Conservation (phyloP, 2,797 vertebrate genomes). For the Apogon hyalosoma region DNA sequence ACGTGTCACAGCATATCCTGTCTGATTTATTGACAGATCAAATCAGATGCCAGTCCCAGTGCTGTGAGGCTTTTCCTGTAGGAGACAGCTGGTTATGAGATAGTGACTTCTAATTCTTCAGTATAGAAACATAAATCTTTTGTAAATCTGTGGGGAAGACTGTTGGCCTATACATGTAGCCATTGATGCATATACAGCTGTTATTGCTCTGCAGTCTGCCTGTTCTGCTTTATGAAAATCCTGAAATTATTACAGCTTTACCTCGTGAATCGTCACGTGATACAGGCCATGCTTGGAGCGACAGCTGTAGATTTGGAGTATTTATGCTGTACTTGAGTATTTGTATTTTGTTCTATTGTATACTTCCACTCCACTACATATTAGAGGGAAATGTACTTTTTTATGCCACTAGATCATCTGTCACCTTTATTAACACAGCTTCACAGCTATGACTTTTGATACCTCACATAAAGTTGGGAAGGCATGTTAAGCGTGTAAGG, state of each 20-base stretch:
- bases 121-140: not conserved
- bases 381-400: too few relatives aligned
- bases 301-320: too few relatives aligned
- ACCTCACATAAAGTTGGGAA: too few relatives aligned
- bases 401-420: too few relatives aligned
- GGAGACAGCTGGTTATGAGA: conserved; percentile 29
- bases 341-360: too few relatives aligned
- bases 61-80: conserved; percentile 26
- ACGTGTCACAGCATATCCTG: conserved; percentile 36
- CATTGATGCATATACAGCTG: not conserved
- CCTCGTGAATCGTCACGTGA: conserved; percentile 27
- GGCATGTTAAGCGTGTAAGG: too few relatives aligned
- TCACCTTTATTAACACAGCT: too few relatives aligned
- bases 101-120: conserved; percentile 14
- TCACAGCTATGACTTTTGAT: too few relatives aligned
- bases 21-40: conserved; percentile 57
- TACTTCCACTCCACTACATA: too few relatives aligned
- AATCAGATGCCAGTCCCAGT: conserved; percentile 35
- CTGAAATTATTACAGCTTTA: not conserved
- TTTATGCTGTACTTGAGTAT: too few relatives aligned
- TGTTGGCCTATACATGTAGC: not conserved
- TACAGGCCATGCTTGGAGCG: too few relatives aligned
- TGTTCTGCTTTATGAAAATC: not conserved
- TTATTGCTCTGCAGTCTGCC: not conserved
- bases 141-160: conserved; percentile 6